Evolutionary conservation across 2,797 vertebrate genomes (phyloP), one percentile per base, ranked within the genome.

Genomic region (Microchirus variegatus): DNA sequence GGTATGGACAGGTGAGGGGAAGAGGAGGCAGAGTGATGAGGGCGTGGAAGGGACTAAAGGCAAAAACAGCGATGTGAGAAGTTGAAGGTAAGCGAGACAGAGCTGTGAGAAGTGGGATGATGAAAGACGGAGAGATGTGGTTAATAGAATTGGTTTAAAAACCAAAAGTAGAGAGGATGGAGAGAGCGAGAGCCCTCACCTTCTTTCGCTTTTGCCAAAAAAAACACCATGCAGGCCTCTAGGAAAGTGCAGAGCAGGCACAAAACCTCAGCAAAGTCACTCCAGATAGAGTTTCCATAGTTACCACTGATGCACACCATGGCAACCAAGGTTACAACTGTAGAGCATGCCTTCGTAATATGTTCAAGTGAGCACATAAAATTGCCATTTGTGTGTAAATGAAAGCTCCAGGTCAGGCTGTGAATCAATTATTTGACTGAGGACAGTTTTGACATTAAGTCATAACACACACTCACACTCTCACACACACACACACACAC

Each of bases 311-410:
- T 71, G 73, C 67, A 83, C 75, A 72, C 76, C 73, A 76, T 81
- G 70, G 79, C 75, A 86, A 86, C 85, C 82, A 80, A 85, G 82
- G 82, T 77, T 85, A 81, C 72, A 68, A 67, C 66, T 75, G 41
- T 54, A 77, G 61, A 70, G 59, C 69, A 62, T 60, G 59, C 56
- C 26, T 78, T 26, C 56, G 22, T 35, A 7, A 43, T n/a, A 37
- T 61, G 43, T 49, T 70, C 40, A 12, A 43, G 46, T 67, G 49
- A 56, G 60, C 46, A 41, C 49, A 38, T 8, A 7, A 18, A 57
- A 57, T 73, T 55, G 43, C 63, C 60, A 66, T 62, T 54, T 56
- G 49, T 52, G 47, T 35, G 47, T 46, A 11, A 43, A 0, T 10
- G 17, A 50, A 50, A 17, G 9, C 9, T 19, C 53, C 38, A 46